phyloP scores from a whole-genome alignment of 2,113 vertebrate genomes.

The Catharus minimus region DNA sequence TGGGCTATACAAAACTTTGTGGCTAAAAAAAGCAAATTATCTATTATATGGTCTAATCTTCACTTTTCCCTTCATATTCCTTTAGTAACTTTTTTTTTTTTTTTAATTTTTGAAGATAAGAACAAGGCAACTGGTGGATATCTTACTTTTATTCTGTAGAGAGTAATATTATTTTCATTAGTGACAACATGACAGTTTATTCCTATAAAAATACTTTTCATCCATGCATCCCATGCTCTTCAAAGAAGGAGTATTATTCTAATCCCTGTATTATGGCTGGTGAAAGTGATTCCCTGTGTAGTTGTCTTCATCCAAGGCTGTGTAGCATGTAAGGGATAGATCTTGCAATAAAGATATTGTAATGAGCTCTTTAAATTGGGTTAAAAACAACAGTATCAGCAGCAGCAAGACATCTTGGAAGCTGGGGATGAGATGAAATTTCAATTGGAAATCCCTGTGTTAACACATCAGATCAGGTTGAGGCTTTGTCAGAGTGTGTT shows the following conservation, averaged over 20 bases:
- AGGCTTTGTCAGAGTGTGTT: not conserved
- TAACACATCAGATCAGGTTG: not conserved
- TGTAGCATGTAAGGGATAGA: not conserved
- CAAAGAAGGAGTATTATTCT: not conserved
- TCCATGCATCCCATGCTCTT: not conserved
- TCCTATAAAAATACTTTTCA: not conserved
- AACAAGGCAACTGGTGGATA: not conserved
- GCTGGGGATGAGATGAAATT: not conserved
- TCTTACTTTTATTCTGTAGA: constrained; percentile 7
- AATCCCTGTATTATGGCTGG: not conserved
- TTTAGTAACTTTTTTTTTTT: not conserved
- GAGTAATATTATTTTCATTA: not conserved
- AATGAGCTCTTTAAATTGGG: not conserved
- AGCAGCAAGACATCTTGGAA: not conserved
- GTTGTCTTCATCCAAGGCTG: not conserved
- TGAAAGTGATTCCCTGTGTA: not conserved
- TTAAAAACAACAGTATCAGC: not conserved
- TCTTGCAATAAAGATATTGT: not conserved
- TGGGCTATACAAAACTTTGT: not conserved
- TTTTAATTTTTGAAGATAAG: too few relatives aligned
- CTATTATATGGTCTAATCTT: not conserved
- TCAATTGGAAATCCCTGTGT: not conserved
- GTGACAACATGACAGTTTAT: not conserved
- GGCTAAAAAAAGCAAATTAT: not conserved
- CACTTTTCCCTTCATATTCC: not conserved